Evolutionary conservation across 1,140 invertebrate genomes (phyloP).

Genomic region (Drosophila ambigua): DNA sequence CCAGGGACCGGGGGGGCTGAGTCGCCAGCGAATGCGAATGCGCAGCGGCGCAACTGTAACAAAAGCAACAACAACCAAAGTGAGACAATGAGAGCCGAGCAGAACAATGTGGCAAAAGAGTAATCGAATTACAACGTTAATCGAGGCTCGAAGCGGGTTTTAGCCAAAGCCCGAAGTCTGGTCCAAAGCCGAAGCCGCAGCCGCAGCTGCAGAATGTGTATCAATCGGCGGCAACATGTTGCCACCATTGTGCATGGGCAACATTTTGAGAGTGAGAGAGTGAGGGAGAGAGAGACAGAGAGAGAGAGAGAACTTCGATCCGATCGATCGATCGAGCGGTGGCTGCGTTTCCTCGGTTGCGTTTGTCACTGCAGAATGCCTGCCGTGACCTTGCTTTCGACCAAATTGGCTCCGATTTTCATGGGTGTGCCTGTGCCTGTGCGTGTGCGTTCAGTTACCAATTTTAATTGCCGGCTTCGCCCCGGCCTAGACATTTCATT

Average conservation of each 20-base stretch:
- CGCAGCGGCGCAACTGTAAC: slow-evolving; percentile 40
- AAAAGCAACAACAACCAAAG: slow-evolving; percentile 30
- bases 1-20: slow-evolving; percentile 1
- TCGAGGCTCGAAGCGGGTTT: slow-evolving; percentile 75
- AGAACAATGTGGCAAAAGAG: slow-evolving; percentile 73
- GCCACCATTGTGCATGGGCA: slow-evolving; percentile 42
- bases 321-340: background rate
- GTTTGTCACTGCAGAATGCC: slow-evolving; percentile 50
- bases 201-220: slow-evolving; percentile 53
- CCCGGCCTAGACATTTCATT: slow-evolving; percentile 18
- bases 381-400: slow-evolving; percentile 78
- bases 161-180: slow-evolving; percentile 57
- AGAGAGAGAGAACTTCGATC: background rate
- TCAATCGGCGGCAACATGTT: slow-evolving; percentile 54
- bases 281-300: no score
- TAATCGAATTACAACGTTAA: slow-evolving; percentile 80
- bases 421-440: background rate
- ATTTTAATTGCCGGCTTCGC: slow-evolving; percentile 56
- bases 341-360: slow-evolving; percentile 24
- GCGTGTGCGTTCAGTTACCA: slow-evolving; percentile 29
- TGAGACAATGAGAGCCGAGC: slow-evolving; percentile 58
- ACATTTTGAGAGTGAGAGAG: slow-evolving; percentile 14
- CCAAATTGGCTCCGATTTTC: background rate
- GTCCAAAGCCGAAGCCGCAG: slow-evolving; percentile 9
- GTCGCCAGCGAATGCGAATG: slow-evolving; percentile 42